These are phyloP conservation scores for Anabas testudineus DNA, from an alignment of 2,797 vertebrate genomes.

Conservation along the genomic window DNA sequence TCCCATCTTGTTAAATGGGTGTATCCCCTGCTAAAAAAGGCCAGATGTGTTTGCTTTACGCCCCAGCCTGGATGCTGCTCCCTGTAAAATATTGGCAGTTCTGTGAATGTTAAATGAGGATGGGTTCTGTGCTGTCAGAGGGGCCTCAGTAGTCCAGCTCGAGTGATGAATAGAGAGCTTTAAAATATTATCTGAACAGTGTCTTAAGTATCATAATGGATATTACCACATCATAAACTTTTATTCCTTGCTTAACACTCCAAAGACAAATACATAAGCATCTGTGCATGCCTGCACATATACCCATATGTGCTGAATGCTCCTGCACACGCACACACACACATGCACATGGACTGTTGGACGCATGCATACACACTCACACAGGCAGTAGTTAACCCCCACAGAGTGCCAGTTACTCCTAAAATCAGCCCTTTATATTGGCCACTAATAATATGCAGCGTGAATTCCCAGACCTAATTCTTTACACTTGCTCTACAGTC, in stretches of 20 bases:
- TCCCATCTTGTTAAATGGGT: not conserved
- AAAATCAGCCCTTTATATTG: slow-evolving; percentile 46
- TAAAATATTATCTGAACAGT: slow-evolving; percentile 65
- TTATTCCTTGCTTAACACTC: slow-evolving; percentile 63
- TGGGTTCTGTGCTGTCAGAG: slow-evolving; percentile 34
- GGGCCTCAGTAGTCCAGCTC: slow-evolving; percentile 28
- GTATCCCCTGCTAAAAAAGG: not conserved
- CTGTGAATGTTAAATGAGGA: slow-evolving; percentile 48
- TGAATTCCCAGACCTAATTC: slow-evolving; percentile 56
- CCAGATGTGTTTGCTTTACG: slow-evolving; percentile 40
- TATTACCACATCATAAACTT: slow-evolving; percentile 68
- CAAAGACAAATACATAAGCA: slow-evolving; percentile 39
- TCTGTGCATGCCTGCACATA: slow-evolving; percentile 31
- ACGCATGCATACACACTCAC: slow-evolving; percentile 7
- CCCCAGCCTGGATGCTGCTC: slow-evolving; percentile 27
- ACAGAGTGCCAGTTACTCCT: slow-evolving; percentile 44
- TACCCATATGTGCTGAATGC: slow-evolving; percentile 1
- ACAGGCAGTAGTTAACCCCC: slow-evolving; percentile 53
- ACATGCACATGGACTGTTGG: slow-evolving; percentile 1
- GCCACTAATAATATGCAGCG: slow-evolving; percentile 58
- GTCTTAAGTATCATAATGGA: slow-evolving; percentile 67
- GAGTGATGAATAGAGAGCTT: slow-evolving; percentile 56
- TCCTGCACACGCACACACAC: slow-evolving; percentile 5
- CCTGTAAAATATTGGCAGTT: slow-evolving; percentile 57
- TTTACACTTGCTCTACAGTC: slow-evolving; percentile 46